phyloP scores from a whole-genome alignment of 2,113 vertebrate species.

The Tyrannus savana region DNA sequence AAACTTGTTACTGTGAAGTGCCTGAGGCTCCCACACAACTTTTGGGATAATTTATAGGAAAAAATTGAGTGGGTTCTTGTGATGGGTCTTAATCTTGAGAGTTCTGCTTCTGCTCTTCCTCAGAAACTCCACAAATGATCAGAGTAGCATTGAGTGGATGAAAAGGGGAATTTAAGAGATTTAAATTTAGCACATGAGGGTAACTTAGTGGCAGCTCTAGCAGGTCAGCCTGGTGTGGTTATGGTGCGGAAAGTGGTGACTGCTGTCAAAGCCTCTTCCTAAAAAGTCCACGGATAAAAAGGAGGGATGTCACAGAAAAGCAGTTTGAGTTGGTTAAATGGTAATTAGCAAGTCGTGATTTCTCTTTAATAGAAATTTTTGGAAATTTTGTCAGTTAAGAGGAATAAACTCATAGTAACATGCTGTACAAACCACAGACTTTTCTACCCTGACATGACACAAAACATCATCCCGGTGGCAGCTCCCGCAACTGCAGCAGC shows the following conservation, averaged over 20 bases:
- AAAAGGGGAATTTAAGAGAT: background rate
- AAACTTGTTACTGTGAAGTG: background rate
- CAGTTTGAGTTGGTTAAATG: background rate
- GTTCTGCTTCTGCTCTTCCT: background rate
- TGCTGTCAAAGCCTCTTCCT: background rate
- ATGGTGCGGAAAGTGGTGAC: rapidly evolving
- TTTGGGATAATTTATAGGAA: background rate
- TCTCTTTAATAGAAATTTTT: background rate
- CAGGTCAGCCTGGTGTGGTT: background rate
- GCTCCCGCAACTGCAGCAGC: rapidly evolving
- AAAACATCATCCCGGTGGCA: background rate
- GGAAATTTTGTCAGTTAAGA: background rate
- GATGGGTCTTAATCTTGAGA: background rate
- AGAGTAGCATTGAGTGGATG: background rate
- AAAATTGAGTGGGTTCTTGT: background rate
- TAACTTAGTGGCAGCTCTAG: background rate
- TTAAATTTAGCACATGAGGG: background rate
- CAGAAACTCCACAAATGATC: background rate
- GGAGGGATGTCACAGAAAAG: background rate
- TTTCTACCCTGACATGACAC: background rate
- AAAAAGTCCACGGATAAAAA: background rate
- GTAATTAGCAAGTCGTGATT: background rate
- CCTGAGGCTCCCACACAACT: background rate
- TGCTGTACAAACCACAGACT: background rate
- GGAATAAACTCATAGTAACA: background rate